A percentile compares a stretch with the other conserved stretches of the same genome.
phyloP scores from a whole-genome alignment of 2,888 invertebrate species.

The Deilephila elpenor region DNA sequence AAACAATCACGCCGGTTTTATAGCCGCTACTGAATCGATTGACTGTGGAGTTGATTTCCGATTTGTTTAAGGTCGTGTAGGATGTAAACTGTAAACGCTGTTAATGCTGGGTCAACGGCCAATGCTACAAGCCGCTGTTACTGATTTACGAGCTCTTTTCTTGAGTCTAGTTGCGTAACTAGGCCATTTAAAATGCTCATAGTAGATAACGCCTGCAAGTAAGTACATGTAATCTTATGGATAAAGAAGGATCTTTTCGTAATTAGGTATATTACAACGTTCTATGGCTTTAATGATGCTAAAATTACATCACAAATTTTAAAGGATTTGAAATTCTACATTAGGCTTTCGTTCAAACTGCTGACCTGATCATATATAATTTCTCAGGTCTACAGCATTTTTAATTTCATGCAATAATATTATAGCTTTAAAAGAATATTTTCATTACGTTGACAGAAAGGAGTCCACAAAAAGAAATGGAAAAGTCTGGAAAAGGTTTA shows the following conservation, averaged over 20 bases:
- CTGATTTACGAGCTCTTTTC: constrained; percentile 10
- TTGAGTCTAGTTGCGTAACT: background rate
- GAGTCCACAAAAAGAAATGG: background rate
- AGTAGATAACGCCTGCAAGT: background rate
- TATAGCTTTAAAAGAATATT: background rate
- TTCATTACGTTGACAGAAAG: background rate
- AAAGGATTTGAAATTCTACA: too few relatives aligned
- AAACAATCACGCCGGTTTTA: constrained; percentile 27
- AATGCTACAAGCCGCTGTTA: background rate
- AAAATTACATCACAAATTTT: too few relatives aligned
- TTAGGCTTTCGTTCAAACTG: too few relatives aligned
- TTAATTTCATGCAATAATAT: background rate
- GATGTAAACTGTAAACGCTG: background rate
- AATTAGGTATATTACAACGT: background rate
- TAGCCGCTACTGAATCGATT: constrained; percentile 7
- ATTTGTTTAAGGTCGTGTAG: constrained; percentile 10
- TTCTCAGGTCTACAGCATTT: background rate
- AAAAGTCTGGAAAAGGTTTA: constrained; percentile 11
- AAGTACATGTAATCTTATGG: too few relatives aligned
- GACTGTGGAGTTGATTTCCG: constrained; percentile 12
- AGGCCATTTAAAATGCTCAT: background rate
- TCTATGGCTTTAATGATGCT: too few relatives aligned
- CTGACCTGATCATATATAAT: background rate
- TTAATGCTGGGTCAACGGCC: constrained; percentile 2
- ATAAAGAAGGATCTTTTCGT: background rate